Conservation (phyloP, 2,113 vertebrate genomes). For the Murina feae region DNA sequence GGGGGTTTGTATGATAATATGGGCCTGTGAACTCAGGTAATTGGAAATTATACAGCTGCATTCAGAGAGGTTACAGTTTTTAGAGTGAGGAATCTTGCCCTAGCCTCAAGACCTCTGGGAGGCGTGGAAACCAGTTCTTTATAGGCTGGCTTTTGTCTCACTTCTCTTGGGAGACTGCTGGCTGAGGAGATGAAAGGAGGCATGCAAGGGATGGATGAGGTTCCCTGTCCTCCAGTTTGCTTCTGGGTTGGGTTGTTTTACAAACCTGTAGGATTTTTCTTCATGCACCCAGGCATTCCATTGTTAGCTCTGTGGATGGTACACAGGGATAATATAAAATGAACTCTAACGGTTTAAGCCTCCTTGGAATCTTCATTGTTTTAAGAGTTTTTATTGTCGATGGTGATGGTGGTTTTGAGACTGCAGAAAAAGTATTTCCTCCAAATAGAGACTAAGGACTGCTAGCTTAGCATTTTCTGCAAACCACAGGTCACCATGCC, state of each 20-base stretch:
- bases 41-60: background rate
- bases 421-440: background rate
- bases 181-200: background rate
- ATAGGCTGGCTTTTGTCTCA: background rate
- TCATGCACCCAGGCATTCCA: background rate
- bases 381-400: conserved; percentile 19
- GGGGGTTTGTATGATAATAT: conserved; percentile 6
- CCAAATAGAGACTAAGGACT: background rate
- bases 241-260: background rate
- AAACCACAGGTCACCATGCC: conserved; percentile 19
- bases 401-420: background rate
- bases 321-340: background rate
- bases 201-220: background rate
- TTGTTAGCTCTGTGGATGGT: background rate
- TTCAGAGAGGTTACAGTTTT: background rate
- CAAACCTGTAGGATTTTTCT: background rate
- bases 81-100: background rate
- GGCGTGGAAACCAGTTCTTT: background rate
- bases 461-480: conserved; percentile 24
- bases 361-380: background rate
- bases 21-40: background rate
- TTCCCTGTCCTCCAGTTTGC: background rate
- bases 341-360: conserved; percentile 4
- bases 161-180: background rate
- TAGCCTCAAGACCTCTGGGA: background rate